Percentiles rank a stretch among this genome's conserved stretches.
Evolutionary conservation across 2,888 invertebrate genomes (phyloP).

Genomic region (Nomada fucata): DNA sequence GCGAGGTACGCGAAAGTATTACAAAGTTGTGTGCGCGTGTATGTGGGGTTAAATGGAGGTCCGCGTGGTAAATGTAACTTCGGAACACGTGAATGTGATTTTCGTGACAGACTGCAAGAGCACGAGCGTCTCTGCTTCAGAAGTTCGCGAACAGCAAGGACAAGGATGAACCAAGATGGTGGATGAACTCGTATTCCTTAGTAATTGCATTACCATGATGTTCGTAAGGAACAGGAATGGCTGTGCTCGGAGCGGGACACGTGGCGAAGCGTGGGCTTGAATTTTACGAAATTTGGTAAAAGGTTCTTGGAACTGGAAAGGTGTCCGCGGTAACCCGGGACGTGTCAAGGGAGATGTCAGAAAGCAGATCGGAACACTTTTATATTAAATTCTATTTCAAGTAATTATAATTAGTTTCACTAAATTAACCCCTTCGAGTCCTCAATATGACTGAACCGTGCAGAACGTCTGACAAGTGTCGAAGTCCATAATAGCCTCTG

Average conservation of each 20-base stretch:
- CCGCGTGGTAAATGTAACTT: not conserved
- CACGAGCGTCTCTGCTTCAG: not conserved
- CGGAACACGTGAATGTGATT: too few species aligned
- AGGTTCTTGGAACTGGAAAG: not conserved
- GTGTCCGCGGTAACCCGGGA: not conserved
- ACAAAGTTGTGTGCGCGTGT: not conserved
- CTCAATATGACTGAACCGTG: too few species aligned
- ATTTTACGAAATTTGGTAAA: constrained; percentile 8
- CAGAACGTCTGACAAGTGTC: too few species aligned
- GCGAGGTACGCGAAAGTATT: constrained; percentile 21
- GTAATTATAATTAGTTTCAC: too few species aligned
- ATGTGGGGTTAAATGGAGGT: not conserved
- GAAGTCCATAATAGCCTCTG: too few species aligned
- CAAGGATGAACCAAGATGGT: constrained; percentile 3
- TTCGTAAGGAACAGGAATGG: not conserved
- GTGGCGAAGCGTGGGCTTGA: not conserved
- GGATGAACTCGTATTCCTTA: constrained; percentile 23
- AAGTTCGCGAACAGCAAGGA: not conserved
- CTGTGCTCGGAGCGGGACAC: not conserved
- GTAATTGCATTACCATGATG: constrained; percentile 13
- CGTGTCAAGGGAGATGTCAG: not conserved
- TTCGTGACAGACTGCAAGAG: not conserved
- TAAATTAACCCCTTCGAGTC: too few species aligned
- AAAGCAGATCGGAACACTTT: not conserved
- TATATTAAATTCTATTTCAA: too few species aligned